phyloP scores from a whole-genome alignment of 2,113 vertebrate species.

The Prunella fulvescens region DNA sequence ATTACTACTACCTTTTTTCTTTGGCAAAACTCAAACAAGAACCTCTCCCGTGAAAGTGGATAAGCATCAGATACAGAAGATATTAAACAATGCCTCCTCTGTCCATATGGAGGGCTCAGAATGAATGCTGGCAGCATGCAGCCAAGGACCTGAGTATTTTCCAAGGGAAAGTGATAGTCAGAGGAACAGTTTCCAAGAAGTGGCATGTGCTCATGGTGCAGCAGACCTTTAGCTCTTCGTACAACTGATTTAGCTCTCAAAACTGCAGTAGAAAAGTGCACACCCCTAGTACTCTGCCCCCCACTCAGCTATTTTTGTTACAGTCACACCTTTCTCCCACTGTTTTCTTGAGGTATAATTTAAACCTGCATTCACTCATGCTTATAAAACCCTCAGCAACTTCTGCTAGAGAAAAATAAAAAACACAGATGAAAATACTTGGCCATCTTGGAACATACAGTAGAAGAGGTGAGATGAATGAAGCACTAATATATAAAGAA shows the following conservation, averaged over 20 bases:
- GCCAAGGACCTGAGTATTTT: not conserved
- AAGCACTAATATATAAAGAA: not conserved
- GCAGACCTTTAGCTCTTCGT: not conserved
- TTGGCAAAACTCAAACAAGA: not conserved
- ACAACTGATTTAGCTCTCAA: not conserved
- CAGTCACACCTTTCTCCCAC: not conserved
- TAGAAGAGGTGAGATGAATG: not conserved
- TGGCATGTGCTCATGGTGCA: not conserved
- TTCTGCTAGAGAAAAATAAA: not conserved
- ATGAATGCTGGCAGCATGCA: not conserved
- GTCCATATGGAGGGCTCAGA: not conserved
- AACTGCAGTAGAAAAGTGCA: not conserved
- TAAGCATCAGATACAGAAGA: not conserved
- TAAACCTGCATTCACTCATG: not conserved
- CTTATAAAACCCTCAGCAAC: not conserved
- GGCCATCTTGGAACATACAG: not conserved
- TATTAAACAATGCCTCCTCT: slow-evolving; percentile 23
- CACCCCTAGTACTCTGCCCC: not conserved
- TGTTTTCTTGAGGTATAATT: not conserved
- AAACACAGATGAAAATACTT: not conserved
- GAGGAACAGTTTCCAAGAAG: not conserved
- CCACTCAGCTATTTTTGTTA: not conserved
- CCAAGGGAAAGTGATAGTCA: slow-evolving; percentile 22
- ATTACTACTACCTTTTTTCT: not conserved
- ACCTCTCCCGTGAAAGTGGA: not conserved